Conservation (phyloP, 53 echinoderm and acorn worm species). For the Paracentrotus lividus region DNA sequence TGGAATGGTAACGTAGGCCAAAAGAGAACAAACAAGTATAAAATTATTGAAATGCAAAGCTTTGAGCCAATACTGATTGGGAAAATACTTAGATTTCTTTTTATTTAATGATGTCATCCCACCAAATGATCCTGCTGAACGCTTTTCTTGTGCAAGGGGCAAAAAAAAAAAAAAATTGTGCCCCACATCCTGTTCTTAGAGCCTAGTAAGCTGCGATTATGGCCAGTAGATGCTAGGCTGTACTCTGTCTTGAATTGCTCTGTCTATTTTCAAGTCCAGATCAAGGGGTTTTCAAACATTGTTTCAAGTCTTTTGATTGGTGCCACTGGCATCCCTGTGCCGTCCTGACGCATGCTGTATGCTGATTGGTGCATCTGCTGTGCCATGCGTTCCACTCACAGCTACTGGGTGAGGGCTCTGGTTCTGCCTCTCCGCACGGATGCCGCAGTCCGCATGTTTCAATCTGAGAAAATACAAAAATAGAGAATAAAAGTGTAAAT, state of each 20-base stretch:
- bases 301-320: slow-evolving; percentile 69
- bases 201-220: background rate
- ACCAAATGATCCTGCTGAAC: background rate
- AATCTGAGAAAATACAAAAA: slow-evolving; percentile 54
- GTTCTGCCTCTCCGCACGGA: slow-evolving; percentile 74
- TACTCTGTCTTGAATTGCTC: background rate
- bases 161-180: too few relatives aligned
- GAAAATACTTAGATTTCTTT: background rate
- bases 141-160: background rate
- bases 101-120: background rate
- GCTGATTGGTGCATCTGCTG: slow-evolving; percentile 80
- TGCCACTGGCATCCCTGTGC: slow-evolving; percentile 74
- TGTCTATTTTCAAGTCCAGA: background rate
- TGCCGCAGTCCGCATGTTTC: slow-evolving; percentile 82
- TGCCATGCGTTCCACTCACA: slow-evolving; percentile 89
- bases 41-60: background rate
- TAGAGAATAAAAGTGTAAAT: background rate
- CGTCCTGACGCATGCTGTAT: slow-evolving; percentile 77
- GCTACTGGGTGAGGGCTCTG: background rate
- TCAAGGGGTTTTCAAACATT: slow-evolving; percentile 66
- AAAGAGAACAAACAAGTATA: background rate
- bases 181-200: background rate
- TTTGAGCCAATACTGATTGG: slow-evolving; percentile 4
- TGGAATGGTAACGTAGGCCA: background rate
- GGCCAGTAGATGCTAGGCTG: background rate